Percentiles rank a stretch among this genome's conserved stretches.
phyloP scores from a whole-genome alignment of 2,797 vertebrate genomes.

The Champsocephalus esox region DNA sequence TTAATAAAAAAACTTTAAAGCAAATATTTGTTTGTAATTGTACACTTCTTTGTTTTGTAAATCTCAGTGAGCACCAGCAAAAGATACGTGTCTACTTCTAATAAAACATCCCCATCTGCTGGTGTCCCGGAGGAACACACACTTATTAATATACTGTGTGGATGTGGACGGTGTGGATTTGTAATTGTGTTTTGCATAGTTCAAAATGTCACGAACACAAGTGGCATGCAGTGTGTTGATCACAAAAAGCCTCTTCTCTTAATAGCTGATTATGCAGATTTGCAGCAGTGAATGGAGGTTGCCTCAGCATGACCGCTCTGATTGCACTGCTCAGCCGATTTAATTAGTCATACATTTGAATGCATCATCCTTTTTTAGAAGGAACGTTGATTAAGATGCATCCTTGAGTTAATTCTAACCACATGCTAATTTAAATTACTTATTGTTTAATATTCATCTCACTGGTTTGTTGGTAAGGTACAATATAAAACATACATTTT shows the following conservation, averaged over 20 bases:
- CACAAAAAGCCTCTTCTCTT: slow-evolving; percentile 32
- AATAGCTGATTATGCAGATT: slow-evolving; percentile 42
- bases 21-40: background rate
- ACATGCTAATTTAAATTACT: slow-evolving; percentile 13
- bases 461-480: background rate
- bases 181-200: slow-evolving; percentile 17
- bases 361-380: slow-evolving; percentile 10
- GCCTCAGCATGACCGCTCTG: slow-evolving; percentile 27
- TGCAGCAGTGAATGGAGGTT: slow-evolving; percentile 8
- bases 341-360: slow-evolving; percentile 51
- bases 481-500: background rate
- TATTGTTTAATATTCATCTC: slow-evolving; percentile 8
- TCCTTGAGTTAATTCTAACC: slow-evolving; percentile 7
- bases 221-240: slow-evolving; percentile 32
- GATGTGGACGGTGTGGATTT: background rate
- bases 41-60: background rate
- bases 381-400: slow-evolving; percentile 28
- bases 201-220: slow-evolving; percentile 32
- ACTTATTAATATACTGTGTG: background rate
- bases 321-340: slow-evolving; percentile 44
- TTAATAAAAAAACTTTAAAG: background rate
- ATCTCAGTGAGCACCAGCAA: slow-evolving; percentile 1
- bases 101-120: slow-evolving; percentile 59
- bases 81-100: background rate
- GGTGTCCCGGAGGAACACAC: slow-evolving; percentile 25